Percentiles rank a stretch among this genome's conserved stretches.
phyloP scores from a whole-genome alignment of 2,888 invertebrate species.

The Eupithecia vulgata region DNA sequence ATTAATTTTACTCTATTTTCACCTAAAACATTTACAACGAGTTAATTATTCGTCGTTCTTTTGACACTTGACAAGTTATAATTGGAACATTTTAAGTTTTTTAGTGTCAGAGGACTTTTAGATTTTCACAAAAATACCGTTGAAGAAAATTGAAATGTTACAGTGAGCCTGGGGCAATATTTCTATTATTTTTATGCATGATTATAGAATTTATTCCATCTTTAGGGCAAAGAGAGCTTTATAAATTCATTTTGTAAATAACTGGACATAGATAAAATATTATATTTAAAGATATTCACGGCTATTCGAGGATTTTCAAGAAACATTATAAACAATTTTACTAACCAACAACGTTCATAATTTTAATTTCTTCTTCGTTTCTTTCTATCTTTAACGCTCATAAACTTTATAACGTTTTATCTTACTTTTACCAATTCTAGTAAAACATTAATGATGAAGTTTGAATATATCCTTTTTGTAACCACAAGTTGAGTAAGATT shows the following conservation, averaged over 20 bases:
- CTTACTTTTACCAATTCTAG: neutral
- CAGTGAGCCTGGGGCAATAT: neutral
- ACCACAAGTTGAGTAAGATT: neutral
- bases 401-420: neutral
- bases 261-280: neutral
- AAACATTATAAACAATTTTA: neutral
- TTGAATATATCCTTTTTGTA: neutral
- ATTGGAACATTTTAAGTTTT: conserved; percentile 8
- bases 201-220: neutral
- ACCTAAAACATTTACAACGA: conserved; percentile 8
- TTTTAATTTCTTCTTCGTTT: no score
- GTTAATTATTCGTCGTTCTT: neutral
- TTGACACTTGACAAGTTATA: conserved; percentile 6
- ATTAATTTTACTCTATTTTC: conserved; percentile 5
- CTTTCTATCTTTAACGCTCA: no score
- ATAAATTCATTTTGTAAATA: neutral
- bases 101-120: conserved; percentile 4
- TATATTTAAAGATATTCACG: neutral
- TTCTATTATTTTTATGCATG: neutral
- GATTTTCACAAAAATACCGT: neutral
- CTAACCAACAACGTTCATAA: neutral
- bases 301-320: neutral
- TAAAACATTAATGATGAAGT: neutral
- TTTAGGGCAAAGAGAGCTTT: neutral
- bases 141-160: neutral